Conservation (phyloP, 2,888 invertebrate genomes). For the Hydrotaea cyrtoneurina region DNA sequence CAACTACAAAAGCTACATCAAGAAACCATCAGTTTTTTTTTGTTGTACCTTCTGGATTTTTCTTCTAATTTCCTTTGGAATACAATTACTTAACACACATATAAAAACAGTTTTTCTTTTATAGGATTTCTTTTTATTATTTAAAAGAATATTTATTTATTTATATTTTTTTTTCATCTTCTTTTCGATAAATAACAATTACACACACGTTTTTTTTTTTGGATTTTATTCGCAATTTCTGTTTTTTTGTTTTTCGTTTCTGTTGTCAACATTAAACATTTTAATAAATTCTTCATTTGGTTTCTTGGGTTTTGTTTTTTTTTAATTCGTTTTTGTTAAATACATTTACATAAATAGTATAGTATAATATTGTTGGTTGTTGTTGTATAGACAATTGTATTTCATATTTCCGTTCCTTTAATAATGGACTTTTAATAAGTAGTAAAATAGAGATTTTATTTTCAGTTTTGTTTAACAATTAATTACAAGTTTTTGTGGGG, state of each 20-base stretch:
- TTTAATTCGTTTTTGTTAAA: slow-evolving; percentile 32
- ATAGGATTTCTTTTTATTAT: slow-evolving; percentile 10
- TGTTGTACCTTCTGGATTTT: too few relatives aligned
- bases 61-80: too few relatives aligned
- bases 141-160: slow-evolving; percentile 28
- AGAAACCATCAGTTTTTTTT: too few relatives aligned
- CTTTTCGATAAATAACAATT: slow-evolving; percentile 58
- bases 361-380: slow-evolving; percentile 44
- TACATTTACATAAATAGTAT: slow-evolving; percentile 50
- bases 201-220: slow-evolving; percentile 51
- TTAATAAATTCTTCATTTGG: slow-evolving; percentile 65
- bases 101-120: neutral
- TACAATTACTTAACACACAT: too few relatives aligned
- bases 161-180: slow-evolving; percentile 6
- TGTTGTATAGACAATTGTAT: slow-evolving; percentile 52
- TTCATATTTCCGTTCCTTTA: slow-evolving; percentile 29
- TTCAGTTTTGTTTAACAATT: slow-evolving; percentile 47
- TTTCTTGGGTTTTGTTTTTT: slow-evolving; percentile 4
- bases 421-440: slow-evolving; percentile 49
- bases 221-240: slow-evolving; percentile 9
- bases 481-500: slow-evolving; percentile 27
- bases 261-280: slow-evolving; percentile 54
- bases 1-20: too few relatives aligned
- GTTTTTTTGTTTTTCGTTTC: slow-evolving; percentile 17
- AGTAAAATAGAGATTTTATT: slow-evolving; percentile 61